phyloP scores from a whole-genome alignment of 1,140 invertebrate genomes.

The Maconellicoccus hirsutus region DNA sequence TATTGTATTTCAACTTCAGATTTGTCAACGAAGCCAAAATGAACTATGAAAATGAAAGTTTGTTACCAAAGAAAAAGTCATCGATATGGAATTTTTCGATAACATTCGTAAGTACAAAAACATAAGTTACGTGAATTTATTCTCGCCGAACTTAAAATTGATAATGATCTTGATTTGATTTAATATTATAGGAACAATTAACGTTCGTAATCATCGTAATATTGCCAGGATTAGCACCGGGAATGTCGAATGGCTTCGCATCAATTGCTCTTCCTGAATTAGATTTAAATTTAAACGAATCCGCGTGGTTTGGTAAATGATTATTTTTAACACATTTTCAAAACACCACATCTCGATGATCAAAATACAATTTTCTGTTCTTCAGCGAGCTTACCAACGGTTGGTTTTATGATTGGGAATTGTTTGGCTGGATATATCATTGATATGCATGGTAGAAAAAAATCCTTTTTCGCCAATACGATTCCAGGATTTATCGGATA shows the following conservation, averaged over 20 bases:
- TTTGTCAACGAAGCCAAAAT: no score
- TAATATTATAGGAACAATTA: neutral
- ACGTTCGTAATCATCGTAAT: neutral
- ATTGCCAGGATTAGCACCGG: neutral
- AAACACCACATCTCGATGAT: no score
- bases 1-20: no score
- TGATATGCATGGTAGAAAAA: slow-evolving; percentile 46
- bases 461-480: slow-evolving; percentile 40
- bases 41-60: no score
- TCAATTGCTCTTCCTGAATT: neutral
- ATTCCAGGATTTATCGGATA: slow-evolving; percentile 44
- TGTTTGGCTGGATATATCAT: slow-evolving; percentile 40
- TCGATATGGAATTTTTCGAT: no score
- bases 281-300: neutral
- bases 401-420: slow-evolving; percentile 40
- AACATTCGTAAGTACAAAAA: no score
- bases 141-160: no score
- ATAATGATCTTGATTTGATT: neutral
- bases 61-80: no score
- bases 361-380: slow-evolving; percentile 12
- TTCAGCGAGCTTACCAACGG: slow-evolving; percentile 40
- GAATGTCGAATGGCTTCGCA: neutral
- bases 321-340: no score
- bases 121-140: no score
- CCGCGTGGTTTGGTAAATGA: neutral